These are phyloP conservation scores for Bos taurus DNA, from an alignment of 2,113 vertebrate genomes.

Conservation along the genomic window DNA sequence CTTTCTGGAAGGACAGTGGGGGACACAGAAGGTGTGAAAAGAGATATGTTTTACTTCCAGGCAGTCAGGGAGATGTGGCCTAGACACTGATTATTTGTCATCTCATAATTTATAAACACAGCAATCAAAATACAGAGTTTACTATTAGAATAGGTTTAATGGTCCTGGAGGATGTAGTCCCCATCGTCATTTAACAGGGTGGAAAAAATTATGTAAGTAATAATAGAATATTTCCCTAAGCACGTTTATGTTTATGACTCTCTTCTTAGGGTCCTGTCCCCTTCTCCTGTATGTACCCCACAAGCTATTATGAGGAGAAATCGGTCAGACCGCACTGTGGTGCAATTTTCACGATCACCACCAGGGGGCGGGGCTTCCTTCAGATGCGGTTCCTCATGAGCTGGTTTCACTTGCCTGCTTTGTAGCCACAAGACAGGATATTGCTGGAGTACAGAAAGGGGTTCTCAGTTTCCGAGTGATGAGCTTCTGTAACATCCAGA, in stretches of 20 bases:
- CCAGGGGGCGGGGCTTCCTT: background rate
- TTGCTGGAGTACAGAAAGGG: background rate
- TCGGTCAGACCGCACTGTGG: rapidly evolving
- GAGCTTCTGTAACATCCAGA: background rate
- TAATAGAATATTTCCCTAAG: background rate
- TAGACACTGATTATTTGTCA: background rate
- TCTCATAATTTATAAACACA: background rate
- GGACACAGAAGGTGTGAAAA: background rate
- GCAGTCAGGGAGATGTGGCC: background rate
- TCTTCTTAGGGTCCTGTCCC: background rate
- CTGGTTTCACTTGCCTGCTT: rapidly evolving
- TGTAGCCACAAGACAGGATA: background rate
- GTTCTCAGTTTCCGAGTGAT: background rate
- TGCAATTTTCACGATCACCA: background rate
- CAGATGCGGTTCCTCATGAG: background rate
- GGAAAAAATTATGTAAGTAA: background rate
- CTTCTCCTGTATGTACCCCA: background rate
- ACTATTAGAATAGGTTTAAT: background rate
- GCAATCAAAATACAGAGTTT: background rate
- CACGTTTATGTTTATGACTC: background rate
- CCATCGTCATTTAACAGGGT: background rate
- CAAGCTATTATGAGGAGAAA: background rate
- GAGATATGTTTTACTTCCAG: background rate
- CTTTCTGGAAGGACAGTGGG: background rate
- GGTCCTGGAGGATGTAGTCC: background rate